Evolutionary conservation across 92 coral and sea anemone species (phyloP).

Genomic region (Desmophyllum pertusum): DNA sequence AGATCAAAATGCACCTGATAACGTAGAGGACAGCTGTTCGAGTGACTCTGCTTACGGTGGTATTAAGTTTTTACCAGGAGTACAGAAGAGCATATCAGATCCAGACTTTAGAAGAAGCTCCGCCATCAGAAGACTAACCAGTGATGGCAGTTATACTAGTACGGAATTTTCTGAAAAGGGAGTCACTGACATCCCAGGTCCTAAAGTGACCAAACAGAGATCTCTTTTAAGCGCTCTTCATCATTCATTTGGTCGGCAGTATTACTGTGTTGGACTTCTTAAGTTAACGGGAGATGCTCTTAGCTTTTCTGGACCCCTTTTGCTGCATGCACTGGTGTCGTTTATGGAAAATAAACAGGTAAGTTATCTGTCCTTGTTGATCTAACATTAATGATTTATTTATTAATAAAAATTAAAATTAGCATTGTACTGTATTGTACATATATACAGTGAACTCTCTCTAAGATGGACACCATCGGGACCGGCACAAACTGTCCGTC

Average conservation of each 20-base stretch:
- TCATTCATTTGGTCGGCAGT: conserved; percentile 91
- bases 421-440: no score
- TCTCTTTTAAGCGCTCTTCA: conserved; percentile 84
- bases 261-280: conserved; percentile 87
- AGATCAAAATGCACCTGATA: not conserved
- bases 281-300: conserved; percentile 89
- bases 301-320: conserved; percentile 96
- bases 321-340: conserved; percentile 94
- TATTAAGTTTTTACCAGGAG: conserved; percentile 23
- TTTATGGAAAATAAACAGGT: conserved; percentile 94
- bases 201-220: conserved; percentile 35
- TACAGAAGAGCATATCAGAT: conserved; percentile 32
- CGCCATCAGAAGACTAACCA: conserved; percentile 1
- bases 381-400: no score
- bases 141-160: not conserved
- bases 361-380: not conserved
- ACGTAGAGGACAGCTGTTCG: conserved; percentile 22
- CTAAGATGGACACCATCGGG: no score
- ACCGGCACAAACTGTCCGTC: no score
- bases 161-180: conserved; percentile 23
- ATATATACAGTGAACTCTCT: no score
- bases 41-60: conserved; percentile 20
- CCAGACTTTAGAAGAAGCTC: conserved; percentile 10
- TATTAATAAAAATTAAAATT: no score
- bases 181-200: not conserved